Conservation (phyloP, 2,113 vertebrate species). For the Pachycephala philippinensis region DNA sequence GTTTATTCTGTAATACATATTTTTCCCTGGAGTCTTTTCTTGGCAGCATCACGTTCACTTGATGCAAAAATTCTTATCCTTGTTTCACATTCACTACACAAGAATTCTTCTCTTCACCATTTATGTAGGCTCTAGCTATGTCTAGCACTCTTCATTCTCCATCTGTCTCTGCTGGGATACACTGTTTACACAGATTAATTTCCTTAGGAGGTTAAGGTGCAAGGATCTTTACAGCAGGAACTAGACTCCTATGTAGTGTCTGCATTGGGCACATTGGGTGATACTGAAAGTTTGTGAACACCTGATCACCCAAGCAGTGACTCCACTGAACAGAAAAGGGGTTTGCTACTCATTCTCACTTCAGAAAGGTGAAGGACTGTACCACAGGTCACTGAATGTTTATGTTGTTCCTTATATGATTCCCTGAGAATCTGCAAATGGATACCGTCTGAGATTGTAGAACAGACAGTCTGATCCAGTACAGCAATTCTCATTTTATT, state of each 20-base stretch:
- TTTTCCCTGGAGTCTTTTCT: background rate
- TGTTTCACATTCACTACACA: background rate
- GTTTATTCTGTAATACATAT: background rate
- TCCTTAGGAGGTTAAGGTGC: background rate
- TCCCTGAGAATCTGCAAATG: background rate
- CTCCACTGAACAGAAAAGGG: background rate
- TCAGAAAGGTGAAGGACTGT: background rate
- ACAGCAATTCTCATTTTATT: background rate
- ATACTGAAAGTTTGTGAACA: background rate
- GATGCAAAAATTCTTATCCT: background rate
- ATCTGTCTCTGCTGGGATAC: background rate
- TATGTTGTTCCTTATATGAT: background rate
- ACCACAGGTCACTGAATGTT: background rate
- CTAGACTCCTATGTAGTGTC: accelerated
- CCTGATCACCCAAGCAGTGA: background rate
- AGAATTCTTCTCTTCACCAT: background rate
- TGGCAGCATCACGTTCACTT: background rate
- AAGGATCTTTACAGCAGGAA: background rate
- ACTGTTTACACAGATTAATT: background rate
- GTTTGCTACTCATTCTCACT: background rate
- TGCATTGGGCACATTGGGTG: background rate
- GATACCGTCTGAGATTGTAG: background rate
- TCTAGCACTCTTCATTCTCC: background rate
- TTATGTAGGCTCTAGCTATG: background rate
- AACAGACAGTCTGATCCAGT: background rate